Percentiles rank a stretch among this genome's conserved stretches.
phyloP scores from a whole-genome alignment of 53 echinoderm and acorn worm genomes.

The Holothuria leucospilota region DNA sequence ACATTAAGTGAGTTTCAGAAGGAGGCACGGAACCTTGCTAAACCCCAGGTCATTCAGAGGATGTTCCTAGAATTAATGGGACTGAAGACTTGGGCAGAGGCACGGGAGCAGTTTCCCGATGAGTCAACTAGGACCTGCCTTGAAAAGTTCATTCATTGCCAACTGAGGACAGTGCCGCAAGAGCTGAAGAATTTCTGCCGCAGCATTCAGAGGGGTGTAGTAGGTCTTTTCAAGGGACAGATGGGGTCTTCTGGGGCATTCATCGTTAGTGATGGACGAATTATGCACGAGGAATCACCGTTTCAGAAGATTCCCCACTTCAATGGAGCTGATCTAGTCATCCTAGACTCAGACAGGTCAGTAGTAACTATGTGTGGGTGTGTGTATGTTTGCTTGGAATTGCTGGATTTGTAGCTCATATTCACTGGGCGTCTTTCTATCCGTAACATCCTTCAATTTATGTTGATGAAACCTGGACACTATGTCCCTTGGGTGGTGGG shows the following conservation, averaged over 20 bases:
- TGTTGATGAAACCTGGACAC: too few relatives aligned
- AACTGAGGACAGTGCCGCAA: not conserved
- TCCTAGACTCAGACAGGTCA: too few relatives aligned
- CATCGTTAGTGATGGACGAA: not conserved
- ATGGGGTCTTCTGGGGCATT: constrained; percentile 4
- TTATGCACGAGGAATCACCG: not conserved
- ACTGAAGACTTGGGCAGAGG: not conserved
- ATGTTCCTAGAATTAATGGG: not conserved
- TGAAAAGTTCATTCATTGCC: not conserved
- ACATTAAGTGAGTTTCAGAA: constrained; percentile 7
- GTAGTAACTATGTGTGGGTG: too few relatives aligned
- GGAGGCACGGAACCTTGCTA: not conserved
- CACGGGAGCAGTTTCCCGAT: not conserved
- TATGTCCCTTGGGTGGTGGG: too few relatives aligned
- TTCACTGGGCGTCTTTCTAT: too few relatives aligned
- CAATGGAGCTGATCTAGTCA: not conserved
- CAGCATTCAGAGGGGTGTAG: not conserved
- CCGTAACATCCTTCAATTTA: too few relatives aligned
- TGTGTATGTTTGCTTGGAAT: too few relatives aligned
- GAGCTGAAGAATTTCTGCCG: not conserved
- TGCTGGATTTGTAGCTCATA: too few relatives aligned
- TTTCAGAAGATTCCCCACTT: not conserved
- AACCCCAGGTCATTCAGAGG: not conserved
- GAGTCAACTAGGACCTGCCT: too few relatives aligned
- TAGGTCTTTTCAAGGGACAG: not conserved